Evolutionary conservation across 2,888 invertebrate species (phyloP).

Genomic region (Drosophila nigritarsus): DNA sequence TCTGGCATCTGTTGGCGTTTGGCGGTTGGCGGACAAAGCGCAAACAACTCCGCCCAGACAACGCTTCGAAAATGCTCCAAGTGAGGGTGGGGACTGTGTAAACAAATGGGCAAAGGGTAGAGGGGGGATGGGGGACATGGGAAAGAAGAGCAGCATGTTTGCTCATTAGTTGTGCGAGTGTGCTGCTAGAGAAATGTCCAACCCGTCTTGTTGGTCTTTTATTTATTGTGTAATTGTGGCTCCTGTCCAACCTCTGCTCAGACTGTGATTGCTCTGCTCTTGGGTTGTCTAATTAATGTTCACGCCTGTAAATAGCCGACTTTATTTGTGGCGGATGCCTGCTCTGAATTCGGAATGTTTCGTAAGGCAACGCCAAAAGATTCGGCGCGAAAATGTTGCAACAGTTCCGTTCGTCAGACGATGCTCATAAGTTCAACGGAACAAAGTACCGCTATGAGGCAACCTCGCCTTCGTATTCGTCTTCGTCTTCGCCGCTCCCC

Average conservation of each 20-base stretch:
- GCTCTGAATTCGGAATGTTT: conserved; percentile 48
- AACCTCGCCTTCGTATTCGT: conserved; percentile 1
- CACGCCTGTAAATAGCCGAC: conserved; percentile 68
- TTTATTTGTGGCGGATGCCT: conserved; percentile 72
- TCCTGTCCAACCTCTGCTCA: conserved; percentile 46
- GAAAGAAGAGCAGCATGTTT: conserved; percentile 42
- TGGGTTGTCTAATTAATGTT: conserved; percentile 73
- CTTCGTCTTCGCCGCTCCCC: not conserved
- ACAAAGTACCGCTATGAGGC: conserved; percentile 67
- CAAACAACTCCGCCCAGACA: conserved; percentile 69
- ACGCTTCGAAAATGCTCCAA: conserved; percentile 30
- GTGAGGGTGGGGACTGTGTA: conserved; percentile 42
- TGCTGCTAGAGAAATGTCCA: conserved; percentile 16
- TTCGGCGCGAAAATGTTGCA: conserved; percentile 56
- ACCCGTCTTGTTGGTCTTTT: conserved; percentile 37
- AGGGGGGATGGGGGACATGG: not conserved
- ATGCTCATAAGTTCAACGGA: conserved; percentile 66
- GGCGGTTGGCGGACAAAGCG: conserved; percentile 63
- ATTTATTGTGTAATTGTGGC: conserved; percentile 62
- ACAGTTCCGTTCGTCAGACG: conserved; percentile 24
- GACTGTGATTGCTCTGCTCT: conserved; percentile 26
- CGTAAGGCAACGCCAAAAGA: conserved; percentile 23
- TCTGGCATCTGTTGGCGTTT: conserved; percentile 77
- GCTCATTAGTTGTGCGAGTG: conserved; percentile 61
- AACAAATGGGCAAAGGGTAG: not conserved